Evolutionary conservation across 2,888 invertebrate species (phyloP), one percentile per base, ranked within the genome.

Genomic region (Oligia fasciuncula): DNA sequence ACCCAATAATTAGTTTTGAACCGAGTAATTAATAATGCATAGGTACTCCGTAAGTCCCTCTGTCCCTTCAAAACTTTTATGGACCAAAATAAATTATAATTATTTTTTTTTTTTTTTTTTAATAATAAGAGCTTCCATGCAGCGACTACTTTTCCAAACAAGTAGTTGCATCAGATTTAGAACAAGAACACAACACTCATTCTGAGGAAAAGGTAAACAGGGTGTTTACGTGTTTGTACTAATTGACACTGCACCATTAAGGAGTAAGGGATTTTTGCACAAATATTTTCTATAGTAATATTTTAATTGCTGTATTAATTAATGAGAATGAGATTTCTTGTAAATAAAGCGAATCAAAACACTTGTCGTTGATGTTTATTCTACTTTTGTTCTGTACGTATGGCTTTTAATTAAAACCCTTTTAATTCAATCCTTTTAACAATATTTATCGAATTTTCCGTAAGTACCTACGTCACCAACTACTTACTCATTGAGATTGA

Each of bases 291-390:
- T 29, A 29, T 19, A 29, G 6, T 19, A 19, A 29, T 68, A 29
- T 29, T 69, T 17, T 35, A n/a, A 73, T 49, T 73, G 17, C 46
- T 68, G 17, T 68, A 49, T 49, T 66, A 46, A 29, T 74, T 4
- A 49, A 23, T 19, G 23, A 8, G 0, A 68, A 68, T 29, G 11
- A 35, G 35, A 35, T 19, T 60, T 74, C 23, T 19, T 46, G 43
- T 8, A 17, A 74, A 75, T 43, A 46, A 49, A 46, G 17, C 11
- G 23, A 11, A 35, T 19, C 11, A 60, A 62, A 75, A 72, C 35
- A n/a, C 6, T 60, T 4, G 19, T n/a, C 4, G 35, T 17, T 60
- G 23, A 46, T n/a, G 19, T 29, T 46, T 29, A 54, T 43, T 54
- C 2, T 4, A 17, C 19, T 19, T 76, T 76, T 43, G 19, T 23